phyloP scores from a whole-genome alignment of 2,113 vertebrate species.

The Austrofundulus limnaeus region DNA sequence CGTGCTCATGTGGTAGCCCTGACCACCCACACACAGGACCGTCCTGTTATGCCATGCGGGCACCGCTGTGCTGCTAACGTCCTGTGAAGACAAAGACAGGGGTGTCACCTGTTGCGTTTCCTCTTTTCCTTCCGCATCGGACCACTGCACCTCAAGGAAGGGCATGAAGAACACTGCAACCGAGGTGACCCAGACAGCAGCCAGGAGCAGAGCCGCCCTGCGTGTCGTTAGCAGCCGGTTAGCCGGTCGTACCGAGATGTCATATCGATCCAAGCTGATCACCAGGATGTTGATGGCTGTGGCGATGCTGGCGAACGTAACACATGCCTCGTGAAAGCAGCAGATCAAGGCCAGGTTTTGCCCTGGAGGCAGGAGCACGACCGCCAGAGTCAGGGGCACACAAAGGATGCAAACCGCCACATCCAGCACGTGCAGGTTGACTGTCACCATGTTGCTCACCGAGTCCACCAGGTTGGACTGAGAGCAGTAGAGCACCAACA shows the following conservation, averaged over 20 bases:
- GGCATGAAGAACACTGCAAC: slow-evolving; percentile 81
- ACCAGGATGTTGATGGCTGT: slow-evolving; percentile 82
- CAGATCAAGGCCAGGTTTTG: slow-evolving; percentile 78
- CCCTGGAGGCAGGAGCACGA: slow-evolving; percentile 78
- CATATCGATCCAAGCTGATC: slow-evolving; percentile 81
- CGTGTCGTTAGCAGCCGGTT: slow-evolving; percentile 79
- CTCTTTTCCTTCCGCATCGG: slow-evolving; percentile 30
- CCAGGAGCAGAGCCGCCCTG: slow-evolving; percentile 73
- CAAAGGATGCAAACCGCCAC: slow-evolving; percentile 82
- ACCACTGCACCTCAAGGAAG: slow-evolving; percentile 80
- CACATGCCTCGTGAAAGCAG: slow-evolving; percentile 83
- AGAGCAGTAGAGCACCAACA: slow-evolving; percentile 82
- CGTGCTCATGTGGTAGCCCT: slow-evolving; percentile 65
- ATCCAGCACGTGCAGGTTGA: slow-evolving; percentile 82
- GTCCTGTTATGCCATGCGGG: slow-evolving; percentile 75
- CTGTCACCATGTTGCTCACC: slow-evolving; percentile 82
- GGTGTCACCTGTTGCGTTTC: slow-evolving; percentile 33
- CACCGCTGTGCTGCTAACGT: slow-evolving; percentile 15
- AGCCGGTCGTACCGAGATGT: slow-evolving; percentile 82
- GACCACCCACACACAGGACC: slow-evolving; percentile 75
- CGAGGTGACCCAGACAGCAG: slow-evolving; percentile 79
- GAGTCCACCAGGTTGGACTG: slow-evolving; percentile 82
- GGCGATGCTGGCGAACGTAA: slow-evolving; percentile 81
- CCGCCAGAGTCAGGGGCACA: slow-evolving; percentile 77
- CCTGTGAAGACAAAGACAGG: slow-evolving; percentile 17